Evolutionary conservation across 2,888 invertebrate genomes (phyloP).

Genomic region (Dynastes maya): DNA sequence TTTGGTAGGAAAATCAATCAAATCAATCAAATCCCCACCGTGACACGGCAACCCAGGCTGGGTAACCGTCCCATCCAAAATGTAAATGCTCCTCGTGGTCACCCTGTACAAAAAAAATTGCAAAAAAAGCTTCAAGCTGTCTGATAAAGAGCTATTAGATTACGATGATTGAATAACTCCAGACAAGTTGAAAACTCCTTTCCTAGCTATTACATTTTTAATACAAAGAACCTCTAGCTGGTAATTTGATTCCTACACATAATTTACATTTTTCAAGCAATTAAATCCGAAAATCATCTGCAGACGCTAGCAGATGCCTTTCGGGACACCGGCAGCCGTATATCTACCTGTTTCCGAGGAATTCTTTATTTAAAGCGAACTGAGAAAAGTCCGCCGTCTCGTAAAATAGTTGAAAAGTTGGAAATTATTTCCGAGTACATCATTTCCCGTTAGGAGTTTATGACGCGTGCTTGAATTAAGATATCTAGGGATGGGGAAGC

Average conservation of each 20-base stretch:
- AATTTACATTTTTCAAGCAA: not conserved
- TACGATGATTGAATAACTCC: too few species aligned
- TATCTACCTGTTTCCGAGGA: not conserved
- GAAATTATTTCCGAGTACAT: conserved; percentile 31
- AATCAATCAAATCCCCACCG: too few species aligned
- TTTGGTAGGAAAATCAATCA: too few species aligned
- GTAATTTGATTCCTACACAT: not conserved
- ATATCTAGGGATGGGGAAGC: not conserved
- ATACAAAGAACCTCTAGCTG: too few species aligned
- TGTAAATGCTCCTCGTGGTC: too few species aligned
- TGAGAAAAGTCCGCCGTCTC: not conserved
- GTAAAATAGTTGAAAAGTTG: conserved; percentile 36
- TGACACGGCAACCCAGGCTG: too few species aligned
- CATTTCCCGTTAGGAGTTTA: conserved; percentile 28
- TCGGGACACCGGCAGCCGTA: not conserved
- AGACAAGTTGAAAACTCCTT: too few species aligned
- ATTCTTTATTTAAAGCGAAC: not conserved
- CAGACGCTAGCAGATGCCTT: not conserved
- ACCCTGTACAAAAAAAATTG: too few species aligned
- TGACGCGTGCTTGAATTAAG: conserved; percentile 34
- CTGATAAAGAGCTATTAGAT: too few species aligned
- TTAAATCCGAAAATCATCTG: conserved; percentile 1
- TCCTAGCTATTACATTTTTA: too few species aligned
- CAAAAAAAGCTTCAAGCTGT: too few species aligned
- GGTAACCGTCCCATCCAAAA: too few species aligned